Evolutionary conservation across 2,113 vertebrate genomes (phyloP), one percentile per base, ranked within the genome.

Genomic region (Geococcyx californianus): DNA sequence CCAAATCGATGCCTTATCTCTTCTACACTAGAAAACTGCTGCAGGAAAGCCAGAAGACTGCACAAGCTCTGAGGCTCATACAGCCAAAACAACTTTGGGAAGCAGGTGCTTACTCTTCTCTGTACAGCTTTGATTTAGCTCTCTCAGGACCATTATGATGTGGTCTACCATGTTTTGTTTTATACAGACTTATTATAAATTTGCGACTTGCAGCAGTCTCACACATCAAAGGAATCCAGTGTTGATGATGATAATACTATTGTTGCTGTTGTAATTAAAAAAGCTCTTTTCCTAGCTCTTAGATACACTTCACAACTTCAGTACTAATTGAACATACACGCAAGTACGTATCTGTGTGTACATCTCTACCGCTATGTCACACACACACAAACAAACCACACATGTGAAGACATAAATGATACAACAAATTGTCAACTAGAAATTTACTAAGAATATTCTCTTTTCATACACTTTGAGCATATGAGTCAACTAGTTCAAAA

Each of bases 1-100:
- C 14, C 0, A 0, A 58, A 45, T 25, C 0, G 0, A 44, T 34
- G 28, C 13, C 2, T 2, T 9, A 4, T 59, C 28, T 59, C 49
- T 83, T 67, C 47, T 23, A 44, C 14, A 19, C 31, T 8, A 66
- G 29, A 28, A 40, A 86, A 73, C 7, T 33, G 23, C 19, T 55
- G 15, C 25, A 51, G 31, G 19, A 87, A 91, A 68, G 34, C 25
- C 33, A 76, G 34, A 51, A 89, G 42, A 38, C 16, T 24, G 25
- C 44, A 66, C 1, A 7, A 70, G 12, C 3, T 82, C 66, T 52
- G 55, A 58, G n/a, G 17, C 24, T 73, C 3, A 1, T 10, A 55
- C 28, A 84, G 44, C 7, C n/a, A n/a, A n/a, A 5, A 36, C 7
- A 29, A 42, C 24, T 56, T 16, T 33, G 51, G 44, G 42, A 95